Evolutionary conservation across 2,888 invertebrate genomes (phyloP), one percentile per base, ranked within the genome.

Genomic region (Polydrusus tereticollis): DNA sequence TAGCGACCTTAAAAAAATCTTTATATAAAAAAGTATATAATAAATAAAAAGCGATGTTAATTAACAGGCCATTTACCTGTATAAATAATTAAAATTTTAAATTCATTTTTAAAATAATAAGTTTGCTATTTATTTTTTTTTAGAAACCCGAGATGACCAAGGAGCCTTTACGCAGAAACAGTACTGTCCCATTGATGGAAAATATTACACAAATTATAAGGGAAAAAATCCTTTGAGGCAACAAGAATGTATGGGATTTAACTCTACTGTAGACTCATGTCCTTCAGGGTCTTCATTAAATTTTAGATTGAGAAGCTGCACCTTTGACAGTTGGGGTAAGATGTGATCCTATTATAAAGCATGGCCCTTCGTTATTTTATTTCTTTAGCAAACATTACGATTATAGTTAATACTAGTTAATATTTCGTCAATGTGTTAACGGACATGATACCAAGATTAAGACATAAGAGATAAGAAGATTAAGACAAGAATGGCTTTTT

Each of bases 101-200:
- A 1, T 57, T 64, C 29, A 20, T n/a, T 29, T 43, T 26, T 18
- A 41, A 29, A 55, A 23, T 23, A 33, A 47, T 52, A 23, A 47
- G n/a, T 33, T n/a, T 29, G 4, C n/a, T 38, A 14, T 38, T 2
- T 21, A n/a, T 10, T n/a, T 23, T 20, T 50, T 67, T 67, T 10
- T 78, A 89, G 89, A 89, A 83, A 88, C 86, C 12, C 87, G 85
- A 79, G 88, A 88, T 73, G 82, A 86, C 43, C 87, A 86, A 52
- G 88, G 87, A 1, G 81, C 83, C 45, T 82, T 85, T 33, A 87
- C 88, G 33, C 85, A 86, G 43, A 88, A 88, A 75, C 89, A 89
- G 77, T 90, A 89, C 80, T 91, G 91, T 74, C 90, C 91, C 12
- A 87, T 91, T 70, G 88, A 88, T 72, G 90, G 91, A 4, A 87